phyloP scores from a whole-genome alignment of 2,888 invertebrate species.

The Drosophila prolongata region DNA sequence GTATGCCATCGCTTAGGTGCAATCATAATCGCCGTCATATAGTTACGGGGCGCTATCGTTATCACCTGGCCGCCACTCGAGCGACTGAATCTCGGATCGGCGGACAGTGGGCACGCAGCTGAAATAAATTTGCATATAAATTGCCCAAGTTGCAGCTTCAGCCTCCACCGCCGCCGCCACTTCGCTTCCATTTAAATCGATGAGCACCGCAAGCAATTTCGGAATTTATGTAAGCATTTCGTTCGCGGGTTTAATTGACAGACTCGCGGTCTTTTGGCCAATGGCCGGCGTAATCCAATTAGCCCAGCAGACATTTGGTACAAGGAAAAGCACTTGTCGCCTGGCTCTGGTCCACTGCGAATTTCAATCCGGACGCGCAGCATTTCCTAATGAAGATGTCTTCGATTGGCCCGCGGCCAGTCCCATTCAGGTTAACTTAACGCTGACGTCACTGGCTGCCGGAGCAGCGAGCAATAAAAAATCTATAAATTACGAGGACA shows the following conservation, averaged over 20 bases:
- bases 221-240: constrained; percentile 80
- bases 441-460: constrained; percentile 56
- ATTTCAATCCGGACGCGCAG: constrained; percentile 15
- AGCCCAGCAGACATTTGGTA: constrained; percentile 79
- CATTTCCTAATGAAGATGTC: constrained; percentile 77
- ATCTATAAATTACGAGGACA: constrained; percentile 68
- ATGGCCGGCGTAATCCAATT: constrained; percentile 76
- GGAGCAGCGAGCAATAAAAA: constrained; percentile 50
- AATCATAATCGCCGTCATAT: constrained; percentile 79
- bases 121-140: constrained; percentile 78
- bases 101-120: constrained; percentile 36
- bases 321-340: constrained; percentile 83
- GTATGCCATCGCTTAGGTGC: constrained; percentile 54
- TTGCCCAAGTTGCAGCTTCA: constrained; percentile 54
- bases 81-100: constrained; percentile 2
- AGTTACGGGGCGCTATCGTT: constrained; percentile 64
- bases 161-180: constrained; percentile 6
- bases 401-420: constrained; percentile 46
- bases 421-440: constrained; percentile 32
- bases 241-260: constrained; percentile 79
- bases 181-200: constrained; percentile 74
- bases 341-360: constrained; percentile 13
- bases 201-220: constrained; percentile 81
- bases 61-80: constrained; percentile 60
- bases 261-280: constrained; percentile 38